phyloP scores from a whole-genome alignment of 1,140 invertebrate genomes.

The Drosophila truncata region DNA sequence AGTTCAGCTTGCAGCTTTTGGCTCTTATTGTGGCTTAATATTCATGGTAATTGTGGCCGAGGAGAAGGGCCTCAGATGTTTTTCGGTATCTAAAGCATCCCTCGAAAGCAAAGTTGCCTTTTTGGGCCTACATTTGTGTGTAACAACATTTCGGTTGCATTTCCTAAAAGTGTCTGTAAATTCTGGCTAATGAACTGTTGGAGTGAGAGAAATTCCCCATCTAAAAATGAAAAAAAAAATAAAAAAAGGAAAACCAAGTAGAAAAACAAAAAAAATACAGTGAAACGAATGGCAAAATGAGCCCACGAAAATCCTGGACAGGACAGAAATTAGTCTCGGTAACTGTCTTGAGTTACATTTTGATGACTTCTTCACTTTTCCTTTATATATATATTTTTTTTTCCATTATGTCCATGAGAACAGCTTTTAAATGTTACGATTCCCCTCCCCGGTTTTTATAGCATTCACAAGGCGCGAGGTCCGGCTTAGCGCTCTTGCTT shows the following conservation, averaged over 20 bases:
- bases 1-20: constrained; percentile 54
- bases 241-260: constrained; percentile 3
- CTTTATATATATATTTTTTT: constrained; percentile 12
- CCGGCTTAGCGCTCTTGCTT: constrained; percentile 36
- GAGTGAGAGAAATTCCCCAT: constrained; percentile 18
- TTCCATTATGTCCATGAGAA: constrained; percentile 57
- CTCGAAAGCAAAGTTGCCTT: constrained; percentile 65
- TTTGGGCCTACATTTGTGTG: constrained; percentile 58
- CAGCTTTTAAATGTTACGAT: constrained; percentile 76
- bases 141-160: constrained; percentile 58
- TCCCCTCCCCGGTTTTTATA: constrained; percentile 51
- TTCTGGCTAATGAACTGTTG: constrained; percentile 73
- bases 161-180: constrained; percentile 65
- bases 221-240: not conserved
- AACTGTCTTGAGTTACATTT: constrained; percentile 81
- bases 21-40: constrained; percentile 69
- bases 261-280: constrained; percentile 34
- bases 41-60: constrained; percentile 73
- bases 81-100: constrained; percentile 42
- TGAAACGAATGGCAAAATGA: constrained; percentile 74
- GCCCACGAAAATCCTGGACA: constrained; percentile 40
- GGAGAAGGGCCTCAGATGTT: constrained; percentile 61
- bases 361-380: constrained; percentile 77
- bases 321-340: constrained; percentile 71
- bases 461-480: constrained; percentile 43